Conservation (phyloP, 1,140 invertebrate genomes). For the Anthonomus grandis region DNA sequence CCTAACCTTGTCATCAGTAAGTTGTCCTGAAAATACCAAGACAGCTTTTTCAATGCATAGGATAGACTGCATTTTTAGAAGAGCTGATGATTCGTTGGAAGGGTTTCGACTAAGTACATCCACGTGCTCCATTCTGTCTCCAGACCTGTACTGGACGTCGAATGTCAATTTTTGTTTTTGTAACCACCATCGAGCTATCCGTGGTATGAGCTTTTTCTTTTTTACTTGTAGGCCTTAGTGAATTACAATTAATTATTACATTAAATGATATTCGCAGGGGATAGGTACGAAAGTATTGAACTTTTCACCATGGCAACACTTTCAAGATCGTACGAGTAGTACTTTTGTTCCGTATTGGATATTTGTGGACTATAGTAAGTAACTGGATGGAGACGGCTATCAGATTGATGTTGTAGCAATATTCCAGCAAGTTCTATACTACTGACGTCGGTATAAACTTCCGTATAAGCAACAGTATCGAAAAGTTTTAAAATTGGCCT, state of each 20-base stretch:
- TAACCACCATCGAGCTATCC: conserved; percentile 45
- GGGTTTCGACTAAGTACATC: conserved; percentile 16
- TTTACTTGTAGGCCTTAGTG: conserved; percentile 39
- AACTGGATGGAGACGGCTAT: conserved; percentile 13
- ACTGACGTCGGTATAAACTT: conserved; percentile 28
- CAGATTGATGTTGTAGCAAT: conserved; percentile 9
- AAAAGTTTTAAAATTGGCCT: conserved; percentile 27
- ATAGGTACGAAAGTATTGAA: conserved; percentile 41
- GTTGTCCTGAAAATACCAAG: conserved; percentile 1
- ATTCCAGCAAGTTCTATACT: conserved; percentile 21
- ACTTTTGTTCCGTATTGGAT: conserved; percentile 29
- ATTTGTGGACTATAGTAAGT: conserved; percentile 18
- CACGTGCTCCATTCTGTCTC: conserved; percentile 25
- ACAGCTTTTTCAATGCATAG: conserved; percentile 4
- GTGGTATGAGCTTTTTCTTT: conserved; percentile 36
- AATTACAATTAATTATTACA: conserved; percentile 45
- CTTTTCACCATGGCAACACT: conserved; percentile 42
- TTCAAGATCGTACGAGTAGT: conserved; percentile 46
- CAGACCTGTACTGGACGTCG: conserved; percentile 38
- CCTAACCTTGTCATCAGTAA: conserved; percentile 10
- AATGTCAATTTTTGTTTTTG: no score
- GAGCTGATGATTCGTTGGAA: neutral
- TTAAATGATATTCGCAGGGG: conserved; percentile 40
- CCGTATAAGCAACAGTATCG: conserved; percentile 18
- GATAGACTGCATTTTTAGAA: neutral